phyloP scores from a whole-genome alignment of 37 sponge, comb jelly and placozoan genomes.

The Chondrosia reniformis region DNA sequence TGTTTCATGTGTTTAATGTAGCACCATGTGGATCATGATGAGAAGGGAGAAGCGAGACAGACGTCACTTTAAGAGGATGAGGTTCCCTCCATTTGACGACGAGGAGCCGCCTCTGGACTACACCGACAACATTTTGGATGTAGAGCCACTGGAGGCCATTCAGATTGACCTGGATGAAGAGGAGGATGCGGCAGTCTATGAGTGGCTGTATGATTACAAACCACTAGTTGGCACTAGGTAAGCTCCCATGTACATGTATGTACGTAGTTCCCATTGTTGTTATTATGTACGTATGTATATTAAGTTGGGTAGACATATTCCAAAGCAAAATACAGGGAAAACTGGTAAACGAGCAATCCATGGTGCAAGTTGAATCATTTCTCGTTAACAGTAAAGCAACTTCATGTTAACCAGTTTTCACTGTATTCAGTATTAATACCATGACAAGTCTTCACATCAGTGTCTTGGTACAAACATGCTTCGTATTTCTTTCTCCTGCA shows the following conservation, averaged over 20 bases:
- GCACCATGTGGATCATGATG: constrained; percentile 99
- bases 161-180: constrained; percentile 98
- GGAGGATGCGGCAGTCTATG: constrained; percentile 85
- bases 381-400: too few relatives aligned
- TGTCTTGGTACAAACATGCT: background rate
- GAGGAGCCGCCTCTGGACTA: constrained; percentile 99
- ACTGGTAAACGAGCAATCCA: too few relatives aligned
- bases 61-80: constrained; percentile 98
- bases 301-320: background rate
- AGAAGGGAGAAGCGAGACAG: constrained; percentile 97
- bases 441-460: too few relatives aligned
- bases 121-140: constrained; percentile 97
- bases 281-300: background rate
- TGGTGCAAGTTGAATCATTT: too few relatives aligned
- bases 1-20: constrained; percentile 6
- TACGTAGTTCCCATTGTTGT: too few relatives aligned
- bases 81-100: constrained; percentile 99
- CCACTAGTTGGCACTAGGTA: constrained; percentile 69
- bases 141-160: constrained; percentile 98
- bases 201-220: constrained; percentile 98
- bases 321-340: background rate
- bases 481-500: background rate
- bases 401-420: too few relatives aligned
- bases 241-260: background rate
- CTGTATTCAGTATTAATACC: too few relatives aligned